phyloP scores from a whole-genome alignment of 2,888 invertebrate genomes.

The Nyleta sp. region DNA sequence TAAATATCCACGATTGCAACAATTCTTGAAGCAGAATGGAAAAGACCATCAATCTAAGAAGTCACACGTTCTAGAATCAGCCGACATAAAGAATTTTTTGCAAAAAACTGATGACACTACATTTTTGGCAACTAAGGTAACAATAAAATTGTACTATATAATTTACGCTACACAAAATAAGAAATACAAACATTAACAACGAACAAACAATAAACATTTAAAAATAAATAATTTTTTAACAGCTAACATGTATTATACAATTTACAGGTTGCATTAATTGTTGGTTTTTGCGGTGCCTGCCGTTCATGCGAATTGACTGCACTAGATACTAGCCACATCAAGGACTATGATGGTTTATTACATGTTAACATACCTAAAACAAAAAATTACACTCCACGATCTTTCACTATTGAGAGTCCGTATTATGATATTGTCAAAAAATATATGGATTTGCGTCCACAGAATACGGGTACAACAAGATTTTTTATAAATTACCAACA shows the following conservation, averaged over 20 bases:
- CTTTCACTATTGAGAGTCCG: background rate
- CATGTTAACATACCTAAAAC: background rate
- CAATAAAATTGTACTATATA: background rate
- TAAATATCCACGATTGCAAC: background rate
- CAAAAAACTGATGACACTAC: background rate
- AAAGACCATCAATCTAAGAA: background rate
- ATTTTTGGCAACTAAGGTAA: conserved; percentile 13
- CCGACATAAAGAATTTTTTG: no score
- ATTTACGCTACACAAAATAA: background rate
- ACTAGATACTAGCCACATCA: background rate
- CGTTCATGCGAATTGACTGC: background rate
- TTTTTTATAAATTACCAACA: conserved; percentile 2
- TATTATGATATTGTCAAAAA: conserved; percentile 5
- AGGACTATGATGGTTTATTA: background rate
- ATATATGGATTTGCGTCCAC: background rate
- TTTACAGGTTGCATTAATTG: conserved; percentile 10
- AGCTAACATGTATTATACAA: conserved; percentile 10
- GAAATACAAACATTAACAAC: no score
- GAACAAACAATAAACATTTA: no score
- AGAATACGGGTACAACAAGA: background rate
- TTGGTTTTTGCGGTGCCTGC: conserved; percentile 2
- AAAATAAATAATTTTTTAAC: conserved; percentile 13
- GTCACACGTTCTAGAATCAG: no score
- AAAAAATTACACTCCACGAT: background rate
- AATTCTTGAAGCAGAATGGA: background rate